These are phyloP conservation scores for Platichthys flesus DNA, from an alignment of 2,113 vertebrate species.

Conservation along the genomic window DNA sequence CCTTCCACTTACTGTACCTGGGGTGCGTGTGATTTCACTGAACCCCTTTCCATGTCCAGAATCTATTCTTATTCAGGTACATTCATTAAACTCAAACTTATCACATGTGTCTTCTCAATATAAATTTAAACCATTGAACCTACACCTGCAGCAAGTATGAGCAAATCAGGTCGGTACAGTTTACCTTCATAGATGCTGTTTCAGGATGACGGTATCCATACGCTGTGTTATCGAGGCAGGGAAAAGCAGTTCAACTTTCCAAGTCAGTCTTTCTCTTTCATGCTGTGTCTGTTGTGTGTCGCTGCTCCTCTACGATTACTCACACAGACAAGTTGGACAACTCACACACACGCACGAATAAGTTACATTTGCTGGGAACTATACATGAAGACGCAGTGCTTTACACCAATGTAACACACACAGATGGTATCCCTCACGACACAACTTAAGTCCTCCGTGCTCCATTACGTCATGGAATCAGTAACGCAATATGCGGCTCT, in stretches of 20 bases:
- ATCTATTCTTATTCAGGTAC: slow-evolving; percentile 1
- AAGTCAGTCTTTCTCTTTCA: slow-evolving; percentile 48
- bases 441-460: slow-evolving; percentile 42
- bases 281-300: slow-evolving; percentile 30
- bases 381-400: neutral
- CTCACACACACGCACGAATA: neutral
- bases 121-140: neutral
- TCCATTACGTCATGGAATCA: slow-evolving; percentile 72
- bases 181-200: neutral
- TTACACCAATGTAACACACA: slow-evolving; percentile 38
- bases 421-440: slow-evolving; percentile 65
- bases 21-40: slow-evolving; percentile 21
- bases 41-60: slow-evolving; percentile 31
- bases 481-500: slow-evolving; percentile 49
- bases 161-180: neutral
- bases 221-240: neutral
- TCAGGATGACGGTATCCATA: slow-evolving; percentile 20
- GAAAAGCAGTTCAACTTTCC: slow-evolving; percentile 33
- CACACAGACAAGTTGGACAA: slow-evolving; percentile 7
- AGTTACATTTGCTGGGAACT: slow-evolving; percentile 15
- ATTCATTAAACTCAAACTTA: neutral
- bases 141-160: slow-evolving; percentile 15
- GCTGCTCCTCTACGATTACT: slow-evolving; percentile 7
- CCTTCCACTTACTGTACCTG: slow-evolving; percentile 49
- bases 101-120: slow-evolving; percentile 9